Evolutionary conservation across 2,797 vertebrate genomes (phyloP).

Genomic region (Acipenser transmontanus): DNA sequence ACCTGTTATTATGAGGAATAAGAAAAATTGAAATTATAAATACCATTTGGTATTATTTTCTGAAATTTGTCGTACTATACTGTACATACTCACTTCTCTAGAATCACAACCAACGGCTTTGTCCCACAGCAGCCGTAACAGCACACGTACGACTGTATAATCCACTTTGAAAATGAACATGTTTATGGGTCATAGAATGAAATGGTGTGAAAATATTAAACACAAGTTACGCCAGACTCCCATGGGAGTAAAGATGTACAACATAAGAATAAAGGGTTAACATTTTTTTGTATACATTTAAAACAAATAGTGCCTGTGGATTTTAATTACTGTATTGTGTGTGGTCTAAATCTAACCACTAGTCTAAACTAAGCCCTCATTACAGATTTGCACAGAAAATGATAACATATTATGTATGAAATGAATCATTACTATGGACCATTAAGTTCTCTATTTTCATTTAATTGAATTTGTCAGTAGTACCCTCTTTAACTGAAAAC

Average conservation of each 20-base stretch:
- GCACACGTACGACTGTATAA: too few relatives aligned
- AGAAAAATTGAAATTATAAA: too few relatives aligned
- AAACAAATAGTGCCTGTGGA: constrained; percentile 53
- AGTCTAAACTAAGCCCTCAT: constrained; percentile 73
- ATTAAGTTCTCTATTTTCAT: constrained; percentile 88
- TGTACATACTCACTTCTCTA: too few relatives aligned
- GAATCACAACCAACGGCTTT: too few relatives aligned
- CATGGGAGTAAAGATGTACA: not conserved
- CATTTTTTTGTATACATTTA: constrained; percentile 43
- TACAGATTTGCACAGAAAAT: constrained; percentile 81
- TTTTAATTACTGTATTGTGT: constrained; percentile 64
- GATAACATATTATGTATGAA: constrained; percentile 86
- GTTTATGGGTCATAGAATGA: too few relatives aligned
- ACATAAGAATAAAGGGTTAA: constrained; percentile 35
- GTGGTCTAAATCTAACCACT: constrained; percentile 63
- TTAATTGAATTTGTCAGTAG: constrained; percentile 98
- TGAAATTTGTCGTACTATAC: too few relatives aligned
- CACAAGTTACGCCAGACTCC: too few relatives aligned
- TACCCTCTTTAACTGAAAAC: constrained; percentile 85
- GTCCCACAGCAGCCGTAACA: too few relatives aligned
- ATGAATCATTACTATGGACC: constrained; percentile 89
- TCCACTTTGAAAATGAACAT: too few relatives aligned
- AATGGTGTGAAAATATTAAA: too few relatives aligned
- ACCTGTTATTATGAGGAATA: too few relatives aligned
- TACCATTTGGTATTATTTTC: too few relatives aligned